These are phyloP conservation scores for Chrysemys picta DNA, from an alignment of 2,113 vertebrate species.

Conservation along the genomic window DNA sequence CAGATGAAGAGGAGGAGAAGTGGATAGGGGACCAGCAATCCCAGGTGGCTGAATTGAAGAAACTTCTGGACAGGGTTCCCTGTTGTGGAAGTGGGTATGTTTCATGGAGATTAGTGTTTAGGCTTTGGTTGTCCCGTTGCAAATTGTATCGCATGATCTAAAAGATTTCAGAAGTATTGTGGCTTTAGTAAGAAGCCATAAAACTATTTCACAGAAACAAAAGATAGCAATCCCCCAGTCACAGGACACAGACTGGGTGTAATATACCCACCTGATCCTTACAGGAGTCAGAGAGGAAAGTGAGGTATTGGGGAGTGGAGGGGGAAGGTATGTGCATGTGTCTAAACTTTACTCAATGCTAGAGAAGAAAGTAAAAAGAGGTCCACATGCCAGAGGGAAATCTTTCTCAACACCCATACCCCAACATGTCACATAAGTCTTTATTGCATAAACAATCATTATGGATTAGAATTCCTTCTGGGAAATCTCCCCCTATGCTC, in stretches of 20 bases:
- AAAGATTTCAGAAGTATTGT: background rate
- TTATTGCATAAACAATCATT: background rate
- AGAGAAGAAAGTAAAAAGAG: background rate
- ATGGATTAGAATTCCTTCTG: background rate
- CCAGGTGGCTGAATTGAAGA: constrained; percentile 76
- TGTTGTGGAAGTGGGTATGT: constrained; percentile 85
- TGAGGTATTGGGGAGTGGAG: background rate
- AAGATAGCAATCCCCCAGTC: background rate
- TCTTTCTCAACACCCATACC: background rate
- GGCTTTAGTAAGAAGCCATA: background rate
- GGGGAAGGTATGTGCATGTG: background rate
- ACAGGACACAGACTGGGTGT: fast-evolving
- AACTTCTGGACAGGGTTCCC: constrained; percentile 77
- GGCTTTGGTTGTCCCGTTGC: background rate
- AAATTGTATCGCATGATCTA: background rate
- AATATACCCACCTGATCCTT: background rate
- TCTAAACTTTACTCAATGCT: background rate
- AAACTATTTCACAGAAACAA: fast-evolving
- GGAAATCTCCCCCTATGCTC: background rate
- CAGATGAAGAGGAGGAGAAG: constrained; percentile 90
- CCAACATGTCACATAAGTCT: background rate
- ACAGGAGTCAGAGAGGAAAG: fast-evolving
- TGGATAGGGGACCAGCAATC: constrained; percentile 74
- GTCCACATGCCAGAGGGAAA: background rate
- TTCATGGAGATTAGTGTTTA: fast-evolving